Conservation (phyloP, 2,797 vertebrate species). For the Rousettus madagascariensis region DNA sequence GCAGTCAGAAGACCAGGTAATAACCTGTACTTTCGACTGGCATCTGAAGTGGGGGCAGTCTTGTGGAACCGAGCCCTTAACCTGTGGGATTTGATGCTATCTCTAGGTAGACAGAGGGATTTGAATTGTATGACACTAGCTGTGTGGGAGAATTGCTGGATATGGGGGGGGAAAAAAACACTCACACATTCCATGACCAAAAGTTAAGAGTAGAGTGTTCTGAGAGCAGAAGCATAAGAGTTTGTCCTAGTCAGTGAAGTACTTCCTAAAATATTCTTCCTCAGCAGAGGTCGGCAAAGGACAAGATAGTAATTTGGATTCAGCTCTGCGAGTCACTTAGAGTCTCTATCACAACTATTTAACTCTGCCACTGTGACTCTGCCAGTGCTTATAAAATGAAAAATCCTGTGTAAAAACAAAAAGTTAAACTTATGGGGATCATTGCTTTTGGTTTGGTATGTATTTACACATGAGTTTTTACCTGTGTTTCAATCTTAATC, state of each 20-base stretch:
- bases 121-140: background rate
- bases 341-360: background rate
- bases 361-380: background rate
- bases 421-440: background rate
- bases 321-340: background rate
- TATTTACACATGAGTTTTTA: background rate
- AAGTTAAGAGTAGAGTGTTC: background rate
- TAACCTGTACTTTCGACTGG: background rate
- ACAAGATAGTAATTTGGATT: background rate
- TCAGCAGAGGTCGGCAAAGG: background rate
- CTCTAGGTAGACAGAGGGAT: background rate
- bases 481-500: background rate
- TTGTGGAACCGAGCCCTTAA: background rate
- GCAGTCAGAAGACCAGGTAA: background rate
- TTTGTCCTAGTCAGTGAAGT: background rate
- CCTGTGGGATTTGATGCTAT: background rate
- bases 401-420: background rate
- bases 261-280: background rate
- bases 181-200: background rate
- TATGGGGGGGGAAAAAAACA: background rate
- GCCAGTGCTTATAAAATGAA: background rate
- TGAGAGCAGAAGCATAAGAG: background rate
- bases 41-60: background rate
- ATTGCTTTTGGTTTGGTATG: background rate
- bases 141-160: background rate